A percentile compares a stretch with the other conserved stretches of the same genome.
Evolutionary conservation across 2,113 vertebrate genomes (phyloP).

Genomic region (Stictonetta naevosa): DNA sequence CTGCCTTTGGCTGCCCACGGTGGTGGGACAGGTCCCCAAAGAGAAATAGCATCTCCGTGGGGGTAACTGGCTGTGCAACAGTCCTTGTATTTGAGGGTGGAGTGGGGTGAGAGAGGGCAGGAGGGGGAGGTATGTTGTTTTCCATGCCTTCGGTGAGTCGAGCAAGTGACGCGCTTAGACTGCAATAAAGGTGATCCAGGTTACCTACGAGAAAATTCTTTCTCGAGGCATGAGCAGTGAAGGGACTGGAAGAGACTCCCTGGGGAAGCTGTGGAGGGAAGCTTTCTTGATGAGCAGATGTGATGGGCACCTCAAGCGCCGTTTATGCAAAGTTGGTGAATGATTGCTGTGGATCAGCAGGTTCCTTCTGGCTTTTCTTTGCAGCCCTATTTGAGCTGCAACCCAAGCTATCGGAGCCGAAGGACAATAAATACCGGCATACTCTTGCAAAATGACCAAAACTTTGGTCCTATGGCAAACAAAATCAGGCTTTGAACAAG

Average conservation of each 20-base stretch:
- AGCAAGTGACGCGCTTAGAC: rapidly evolving
- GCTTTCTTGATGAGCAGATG: not conserved
- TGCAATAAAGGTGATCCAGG: not conserved
- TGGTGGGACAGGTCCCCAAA: not conserved
- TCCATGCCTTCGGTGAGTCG: not conserved
- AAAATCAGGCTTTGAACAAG: not conserved
- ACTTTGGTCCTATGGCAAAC: not conserved
- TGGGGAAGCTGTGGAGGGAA: not conserved
- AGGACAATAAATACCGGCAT: not conserved
- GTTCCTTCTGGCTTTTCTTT: not conserved
- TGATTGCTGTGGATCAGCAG: not conserved
- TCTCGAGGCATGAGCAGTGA: not conserved
- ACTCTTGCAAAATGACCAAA: not conserved
- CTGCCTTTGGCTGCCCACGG: not conserved
- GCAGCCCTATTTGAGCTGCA: not conserved
- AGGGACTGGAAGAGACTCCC: not conserved
- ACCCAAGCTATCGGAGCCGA: not conserved
- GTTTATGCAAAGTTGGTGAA: not conserved
- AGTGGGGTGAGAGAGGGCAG: not conserved
- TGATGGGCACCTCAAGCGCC: not conserved
- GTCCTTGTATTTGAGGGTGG: not conserved
- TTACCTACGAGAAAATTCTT: not conserved
- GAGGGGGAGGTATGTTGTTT: not conserved
- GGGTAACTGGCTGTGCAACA: not conserved
- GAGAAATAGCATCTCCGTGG: not conserved